Base-by-base conservation (phyloP, 2,113 vertebrate species). In the Furnarius figulus region DNA sequence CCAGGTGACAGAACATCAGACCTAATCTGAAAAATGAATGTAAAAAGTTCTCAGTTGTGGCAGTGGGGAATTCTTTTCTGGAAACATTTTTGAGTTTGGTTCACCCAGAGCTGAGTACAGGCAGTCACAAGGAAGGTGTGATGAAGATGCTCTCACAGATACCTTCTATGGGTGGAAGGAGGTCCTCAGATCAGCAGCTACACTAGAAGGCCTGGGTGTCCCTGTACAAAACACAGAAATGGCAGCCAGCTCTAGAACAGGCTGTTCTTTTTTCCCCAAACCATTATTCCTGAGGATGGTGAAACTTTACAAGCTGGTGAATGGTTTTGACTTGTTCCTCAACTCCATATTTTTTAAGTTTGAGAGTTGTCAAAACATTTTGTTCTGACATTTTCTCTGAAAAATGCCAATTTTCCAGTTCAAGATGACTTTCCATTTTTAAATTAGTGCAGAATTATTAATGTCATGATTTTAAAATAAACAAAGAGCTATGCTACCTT, bases 361-460 rank as follows among this genome's bases (percentile, higher is more conserved):
- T 76, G 23, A 83, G 87, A 35, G 35, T 59, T 97, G 93, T 93
- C 92, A 96, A 93, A 96, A 93, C 83, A 93, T 90, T 95, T 96
- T 89, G 71, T 90, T 67, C 85, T 93, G 95, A 95, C 85, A 88
- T 96, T 96, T 93, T 88, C 92, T 72, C 65, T 62, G 56, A 93
- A 96, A 96, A 94, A 95, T 90, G 90, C 85, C 85, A 72, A 40
- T 92, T 96, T 94, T 94, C 85, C 46, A 77, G 90, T 78, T 84
- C 39, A 44, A 66, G 84, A 74, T 65, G 40, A 89, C 74, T 93
- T 88, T 77, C 72, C 21, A 25, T 37, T 92, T 95, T 92, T 27
- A 70, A 90, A 93, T 93, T 74, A 83, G 68, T 68, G n/a, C 47
- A 35, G 89, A 83, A 87, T 90, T 86, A 87, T 91, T 95, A 96